phyloP scores from a whole-genome alignment of 1,140 invertebrate genomes.

The Anadara kagoshimensis region DNA sequence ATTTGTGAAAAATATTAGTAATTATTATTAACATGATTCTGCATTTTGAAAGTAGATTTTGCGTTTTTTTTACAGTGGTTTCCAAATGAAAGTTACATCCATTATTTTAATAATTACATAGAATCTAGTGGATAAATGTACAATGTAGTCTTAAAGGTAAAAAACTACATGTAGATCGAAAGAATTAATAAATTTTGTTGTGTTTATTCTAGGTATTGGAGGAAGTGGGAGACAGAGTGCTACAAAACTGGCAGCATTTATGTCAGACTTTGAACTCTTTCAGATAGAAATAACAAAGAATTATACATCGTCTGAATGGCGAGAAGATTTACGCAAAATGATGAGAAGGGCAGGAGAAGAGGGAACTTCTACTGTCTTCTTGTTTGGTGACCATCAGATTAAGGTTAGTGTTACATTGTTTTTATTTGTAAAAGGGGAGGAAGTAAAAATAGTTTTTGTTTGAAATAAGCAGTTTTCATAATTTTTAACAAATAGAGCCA shows the following conservation, averaged over 20 bases:
- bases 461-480: too few relatives aligned
- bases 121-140: too few relatives aligned
- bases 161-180: too few relatives aligned
- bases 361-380: slow-evolving; percentile 75
- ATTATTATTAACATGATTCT: too few relatives aligned
- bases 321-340: slow-evolving; percentile 90
- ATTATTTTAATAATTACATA: too few relatives aligned
- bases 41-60: too few relatives aligned
- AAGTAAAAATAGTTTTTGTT: neutral
- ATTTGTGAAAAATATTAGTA: too few relatives aligned
- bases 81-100: too few relatives aligned
- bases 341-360: slow-evolving; percentile 85
- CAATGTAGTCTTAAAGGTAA: too few relatives aligned
- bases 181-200: too few relatives aligned
- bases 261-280: slow-evolving; percentile 94
- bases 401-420: slow-evolving; percentile 55
- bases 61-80: too few relatives aligned
- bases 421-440: neutral
- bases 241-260: slow-evolving; percentile 90
- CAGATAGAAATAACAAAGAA: slow-evolving; percentile 90
- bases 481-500: too few relatives aligned
- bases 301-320: slow-evolving; percentile 90
- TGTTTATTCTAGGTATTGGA: slow-evolving; percentile 86
- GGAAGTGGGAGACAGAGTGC: slow-evolving; percentile 94
- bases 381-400: slow-evolving; percentile 73